Evolutionary conservation across 2,888 invertebrate genomes (phyloP).

Genomic region (Busseola fusca): DNA sequence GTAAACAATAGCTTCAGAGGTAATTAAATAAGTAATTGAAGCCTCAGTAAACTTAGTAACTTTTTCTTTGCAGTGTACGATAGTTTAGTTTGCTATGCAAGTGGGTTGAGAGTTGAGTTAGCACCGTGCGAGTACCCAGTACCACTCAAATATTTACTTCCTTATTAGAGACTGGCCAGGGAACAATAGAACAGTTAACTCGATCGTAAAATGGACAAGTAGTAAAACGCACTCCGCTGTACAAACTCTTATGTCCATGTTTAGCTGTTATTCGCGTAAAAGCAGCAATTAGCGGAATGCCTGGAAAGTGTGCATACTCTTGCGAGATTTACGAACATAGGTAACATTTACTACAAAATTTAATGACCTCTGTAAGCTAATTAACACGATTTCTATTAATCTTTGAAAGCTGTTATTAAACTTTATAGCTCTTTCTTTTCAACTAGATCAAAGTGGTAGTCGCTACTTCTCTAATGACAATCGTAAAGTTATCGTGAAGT

Average conservation of each 20-base stretch:
- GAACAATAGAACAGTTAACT: constrained; percentile 81
- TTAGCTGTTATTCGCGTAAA: constrained; percentile 26
- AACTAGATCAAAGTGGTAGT: constrained; percentile 73
- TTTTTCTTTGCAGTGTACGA: constrained; percentile 58
- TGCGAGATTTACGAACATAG: constrained; percentile 19
- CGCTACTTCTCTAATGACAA: constrained; percentile 68
- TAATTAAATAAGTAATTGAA: constrained; percentile 44
- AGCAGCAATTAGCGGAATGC: constrained; percentile 15
- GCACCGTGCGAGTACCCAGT: constrained; percentile 67
- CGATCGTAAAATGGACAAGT: constrained; percentile 75
- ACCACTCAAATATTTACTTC: constrained; percentile 86
- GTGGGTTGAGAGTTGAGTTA: constrained; percentile 74
- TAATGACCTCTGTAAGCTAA: constrained; percentile 14
- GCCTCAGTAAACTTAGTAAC: constrained; percentile 44
- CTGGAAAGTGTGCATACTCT: constrained; percentile 14
- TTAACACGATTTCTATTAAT: constrained; percentile 36
- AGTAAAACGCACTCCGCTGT: constrained; percentile 67
- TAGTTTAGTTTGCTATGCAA: constrained; percentile 66
- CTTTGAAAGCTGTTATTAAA: constrained; percentile 34
- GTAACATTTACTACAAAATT: constrained; percentile 7
- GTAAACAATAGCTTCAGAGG: constrained; percentile 8
- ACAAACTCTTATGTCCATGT: constrained; percentile 42
- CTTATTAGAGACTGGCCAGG: constrained; percentile 80
- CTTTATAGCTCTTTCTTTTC: constrained; percentile 58
- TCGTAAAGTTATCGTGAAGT: constrained; percentile 72